Percentiles rank a stretch among this genome's conserved stretches.
phyloP scores from a whole-genome alignment of 1,140 invertebrate genomes.

The Drosophila oshimai region DNA sequence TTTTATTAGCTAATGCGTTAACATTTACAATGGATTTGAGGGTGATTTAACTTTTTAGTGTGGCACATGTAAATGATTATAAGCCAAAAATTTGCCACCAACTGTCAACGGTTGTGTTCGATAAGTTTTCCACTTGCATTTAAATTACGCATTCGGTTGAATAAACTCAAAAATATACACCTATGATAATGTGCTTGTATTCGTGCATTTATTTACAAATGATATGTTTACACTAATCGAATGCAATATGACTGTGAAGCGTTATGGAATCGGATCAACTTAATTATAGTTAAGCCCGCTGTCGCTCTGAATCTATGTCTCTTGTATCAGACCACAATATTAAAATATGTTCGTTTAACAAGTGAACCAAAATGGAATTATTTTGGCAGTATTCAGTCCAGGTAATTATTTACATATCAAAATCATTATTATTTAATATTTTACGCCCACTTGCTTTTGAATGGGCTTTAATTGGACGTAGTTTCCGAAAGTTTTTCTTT shows the following conservation, averaged over 20 bases:
- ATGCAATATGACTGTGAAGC: constrained; percentile 4
- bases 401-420: constrained; percentile 31
- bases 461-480: constrained; percentile 25
- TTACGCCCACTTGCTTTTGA: constrained; percentile 34
- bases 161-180: constrained; percentile 16
- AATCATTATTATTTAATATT: constrained; percentile 62
- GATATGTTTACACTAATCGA: constrained; percentile 23
- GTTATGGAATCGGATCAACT: constrained; percentile 24
- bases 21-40: constrained; percentile 58
- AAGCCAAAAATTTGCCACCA: constrained; percentile 64
- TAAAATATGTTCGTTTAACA: constrained; percentile 1
- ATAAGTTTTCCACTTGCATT: constrained; percentile 31
- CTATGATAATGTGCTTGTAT: background rate
- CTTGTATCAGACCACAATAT: background rate
- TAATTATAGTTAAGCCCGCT: constrained; percentile 15
- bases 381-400: constrained; percentile 3
- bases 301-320: background rate
- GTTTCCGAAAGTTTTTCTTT: constrained; percentile 17
- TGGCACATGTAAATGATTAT: constrained; percentile 64
- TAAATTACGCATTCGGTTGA: constrained; percentile 4
- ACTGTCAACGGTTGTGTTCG: constrained; percentile 37
- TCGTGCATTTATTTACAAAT: constrained; percentile 26
- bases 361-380: constrained; percentile 25
- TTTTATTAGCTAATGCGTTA: constrained; percentile 33
- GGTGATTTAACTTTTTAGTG: constrained; percentile 47